These are phyloP conservation scores for Glyphotaelius pellucidus DNA, from an alignment of 2,888 invertebrate genomes.

Conservation along the genomic window DNA sequence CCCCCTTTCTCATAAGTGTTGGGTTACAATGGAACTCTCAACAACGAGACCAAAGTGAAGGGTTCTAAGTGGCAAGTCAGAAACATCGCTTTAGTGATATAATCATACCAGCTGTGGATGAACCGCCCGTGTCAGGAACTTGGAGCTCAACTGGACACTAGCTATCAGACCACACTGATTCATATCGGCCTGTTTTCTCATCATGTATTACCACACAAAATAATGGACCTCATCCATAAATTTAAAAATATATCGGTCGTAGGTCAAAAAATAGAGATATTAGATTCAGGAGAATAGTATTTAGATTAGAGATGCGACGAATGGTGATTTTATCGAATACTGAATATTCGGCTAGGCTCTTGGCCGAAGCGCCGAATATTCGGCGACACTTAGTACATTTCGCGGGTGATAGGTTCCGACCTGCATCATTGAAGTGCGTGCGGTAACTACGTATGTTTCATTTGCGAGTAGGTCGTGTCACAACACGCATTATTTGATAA, in stretches of 20 bases:
- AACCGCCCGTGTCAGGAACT: constrained; percentile 31
- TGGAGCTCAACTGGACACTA: constrained; percentile 53
- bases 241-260: background rate
- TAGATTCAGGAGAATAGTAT: too few species aligned
- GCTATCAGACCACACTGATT: constrained; percentile 5
- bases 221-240: background rate
- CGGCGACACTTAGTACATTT: too few species aligned
- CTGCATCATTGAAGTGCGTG: too few species aligned
- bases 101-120: constrained; percentile 47
- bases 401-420: too few species aligned
- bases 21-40: background rate
- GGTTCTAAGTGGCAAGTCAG: constrained; percentile 49
- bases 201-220: constrained; percentile 55
- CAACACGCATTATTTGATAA: too few species aligned
- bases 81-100: constrained; percentile 56
- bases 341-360: too few species aligned
- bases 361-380: too few species aligned
- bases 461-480: too few species aligned
- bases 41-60: background rate
- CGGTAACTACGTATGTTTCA: too few species aligned
- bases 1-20: background rate
- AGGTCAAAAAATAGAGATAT: too few species aligned
- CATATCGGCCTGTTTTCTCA: constrained; percentile 66
- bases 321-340: too few species aligned
- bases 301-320: too few species aligned